These are phyloP conservation scores for Sympetrum striolatum DNA, from an alignment of 2,888 invertebrate species.

Conservation along the genomic window DNA sequence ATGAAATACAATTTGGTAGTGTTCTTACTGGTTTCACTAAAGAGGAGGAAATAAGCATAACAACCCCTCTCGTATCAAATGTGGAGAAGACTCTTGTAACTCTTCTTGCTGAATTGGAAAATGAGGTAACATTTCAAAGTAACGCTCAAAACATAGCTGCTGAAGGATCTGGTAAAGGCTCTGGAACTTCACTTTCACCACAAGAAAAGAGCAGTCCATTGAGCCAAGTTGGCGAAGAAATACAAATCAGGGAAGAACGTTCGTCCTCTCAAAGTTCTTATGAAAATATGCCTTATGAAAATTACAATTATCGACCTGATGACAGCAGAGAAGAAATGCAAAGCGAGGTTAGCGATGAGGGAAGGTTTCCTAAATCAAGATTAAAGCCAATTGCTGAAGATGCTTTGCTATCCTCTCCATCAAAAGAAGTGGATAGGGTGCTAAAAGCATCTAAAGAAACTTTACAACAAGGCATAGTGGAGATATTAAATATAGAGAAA, in stretches of 20 bases:
- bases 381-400: background rate
- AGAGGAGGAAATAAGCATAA: too few species aligned
- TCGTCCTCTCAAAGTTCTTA: background rate
- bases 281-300: too few species aligned
- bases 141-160: background rate
- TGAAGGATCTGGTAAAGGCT: background rate
- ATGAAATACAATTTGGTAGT: background rate
- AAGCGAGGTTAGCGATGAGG: background rate
- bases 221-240: background rate
- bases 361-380: background rate
- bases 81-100: background rate
- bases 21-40: too few species aligned
- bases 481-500: background rate
- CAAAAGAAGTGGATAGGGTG: background rate
- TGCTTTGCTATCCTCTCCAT: background rate
- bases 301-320: background rate
- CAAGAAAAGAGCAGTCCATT: background rate
- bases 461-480: background rate
- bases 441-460: background rate
- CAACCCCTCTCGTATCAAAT: too few species aligned
- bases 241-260: background rate
- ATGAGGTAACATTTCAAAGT: background rate
- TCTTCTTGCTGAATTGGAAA: background rate
- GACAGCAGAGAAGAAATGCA: background rate
- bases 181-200: background rate